These are phyloP conservation scores for Daboia siamensis DNA, from an alignment of 2,113 vertebrate genomes.

Conservation along the genomic window DNA sequence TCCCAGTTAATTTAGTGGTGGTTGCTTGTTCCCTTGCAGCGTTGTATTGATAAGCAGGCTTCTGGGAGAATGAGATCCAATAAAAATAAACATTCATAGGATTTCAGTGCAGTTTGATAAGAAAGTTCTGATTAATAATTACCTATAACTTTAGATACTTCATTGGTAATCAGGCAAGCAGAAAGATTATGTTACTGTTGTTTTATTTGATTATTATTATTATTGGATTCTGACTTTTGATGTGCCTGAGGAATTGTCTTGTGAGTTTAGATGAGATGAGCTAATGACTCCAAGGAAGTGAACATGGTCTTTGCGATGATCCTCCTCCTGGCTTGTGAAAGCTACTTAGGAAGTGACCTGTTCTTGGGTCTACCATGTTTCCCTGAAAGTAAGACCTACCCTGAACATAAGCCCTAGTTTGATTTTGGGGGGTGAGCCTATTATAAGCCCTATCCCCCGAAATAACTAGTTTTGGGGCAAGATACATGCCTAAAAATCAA, in stretches of 20 bases:
- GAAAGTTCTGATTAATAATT: background rate
- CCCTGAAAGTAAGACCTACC: too few relatives aligned
- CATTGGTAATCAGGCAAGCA: background rate
- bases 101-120: background rate
- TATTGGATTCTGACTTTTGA: background rate
- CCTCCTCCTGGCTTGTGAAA: background rate
- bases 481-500: too few relatives aligned
- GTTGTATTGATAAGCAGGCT: background rate
- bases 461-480: too few relatives aligned
- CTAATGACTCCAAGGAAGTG: background rate
- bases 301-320: background rate
- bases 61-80: background rate
- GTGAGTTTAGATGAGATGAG: background rate
- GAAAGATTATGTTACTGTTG: background rate
- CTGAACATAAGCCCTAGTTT: too few relatives aligned
- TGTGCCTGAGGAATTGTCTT: background rate
- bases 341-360: background rate
- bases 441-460: too few relatives aligned
- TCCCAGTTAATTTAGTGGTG: background rate
- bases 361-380: background rate
- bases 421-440: too few relatives aligned
- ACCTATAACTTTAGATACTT: background rate
- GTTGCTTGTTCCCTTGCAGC: background rate
- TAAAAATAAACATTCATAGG: background rate
- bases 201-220: background rate